Conservation (phyloP, 2,797 vertebrate species). For the Megaceryle alcyon region DNA sequence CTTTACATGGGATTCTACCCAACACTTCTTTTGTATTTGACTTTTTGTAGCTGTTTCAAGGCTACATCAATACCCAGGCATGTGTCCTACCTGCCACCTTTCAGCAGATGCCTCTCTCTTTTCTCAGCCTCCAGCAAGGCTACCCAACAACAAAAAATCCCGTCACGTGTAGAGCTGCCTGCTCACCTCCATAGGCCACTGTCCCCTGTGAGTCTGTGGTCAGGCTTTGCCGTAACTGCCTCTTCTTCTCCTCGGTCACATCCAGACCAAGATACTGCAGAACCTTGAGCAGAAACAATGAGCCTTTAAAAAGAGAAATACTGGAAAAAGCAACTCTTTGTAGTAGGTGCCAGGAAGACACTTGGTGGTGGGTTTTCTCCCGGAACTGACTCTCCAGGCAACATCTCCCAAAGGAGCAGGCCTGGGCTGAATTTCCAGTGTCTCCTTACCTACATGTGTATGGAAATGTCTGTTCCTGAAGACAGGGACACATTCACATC, state of each 20-base stretch:
- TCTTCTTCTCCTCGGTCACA: conserved; percentile 85
- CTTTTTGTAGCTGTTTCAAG: background rate
- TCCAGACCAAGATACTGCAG: conserved; percentile 88
- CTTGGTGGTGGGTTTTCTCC: background rate
- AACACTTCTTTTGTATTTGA: background rate
- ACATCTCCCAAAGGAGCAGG: background rate
- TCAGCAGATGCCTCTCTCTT: background rate
- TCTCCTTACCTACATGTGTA: background rate
- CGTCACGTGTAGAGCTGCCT: background rate
- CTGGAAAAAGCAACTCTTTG: background rate
- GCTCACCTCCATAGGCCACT: conserved; percentile 88
- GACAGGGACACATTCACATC: background rate
- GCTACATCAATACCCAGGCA: background rate
- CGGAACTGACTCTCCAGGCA: background rate
- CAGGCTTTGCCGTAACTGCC: conserved; percentile 82
- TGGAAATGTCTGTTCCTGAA: background rate
- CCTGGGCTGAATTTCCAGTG: background rate
- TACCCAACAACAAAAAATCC: conserved; percentile 59
- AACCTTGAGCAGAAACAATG: conserved; percentile 76
- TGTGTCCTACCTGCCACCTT: background rate
- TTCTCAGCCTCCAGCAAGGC: background rate
- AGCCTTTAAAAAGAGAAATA: background rate
- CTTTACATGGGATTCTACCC: background rate
- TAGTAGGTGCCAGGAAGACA: background rate
- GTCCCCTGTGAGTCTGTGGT: conserved; percentile 88